Base-by-base conservation (phyloP, 2,797 vertebrate genomes). In the Falco naumanni region DNA sequence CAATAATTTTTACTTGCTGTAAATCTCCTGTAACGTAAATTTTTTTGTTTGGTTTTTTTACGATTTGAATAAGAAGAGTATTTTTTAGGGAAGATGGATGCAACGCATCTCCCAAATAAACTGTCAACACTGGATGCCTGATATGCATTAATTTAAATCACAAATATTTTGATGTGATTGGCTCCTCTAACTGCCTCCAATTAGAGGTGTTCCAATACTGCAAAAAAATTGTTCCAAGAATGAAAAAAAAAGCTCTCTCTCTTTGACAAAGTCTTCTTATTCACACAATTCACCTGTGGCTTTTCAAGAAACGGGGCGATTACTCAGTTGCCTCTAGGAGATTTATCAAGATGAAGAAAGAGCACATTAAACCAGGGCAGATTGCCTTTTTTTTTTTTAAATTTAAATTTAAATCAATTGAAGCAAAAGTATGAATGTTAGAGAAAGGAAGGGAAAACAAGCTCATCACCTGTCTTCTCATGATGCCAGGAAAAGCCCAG, bases 91-190 rank as follows among this genome's bases (percentile, higher is more conserved):
- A 91, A 90, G 43, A 71, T 11, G 16, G 47, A 93, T 56, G 53
- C 22, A 85, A 60, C 22, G 43, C 64, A 64, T 16, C 48, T 89
- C 57, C 79, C 70, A 59, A 76, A 79, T 28, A 74, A 81, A 47
- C 13, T 84, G 60, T 43, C 80, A 94, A 29, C 56, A 78, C 71
- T 1, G 4, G 60, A 76, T 48, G n/a, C 26, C 68, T 50, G 64
- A 83, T 24, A 93, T 45, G n/a, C 39, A 56, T 54, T 63, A 43
- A 93, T 72, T 91, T 85, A 77, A 81, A 90, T 77, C 63, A 68
- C 64, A 93, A 76, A 80, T 82, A 79, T 24, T 53, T 79, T 56
- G 63, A 57, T 69, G 71, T 45, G 37, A 87, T 65, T 75, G 76
- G 31, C 34, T 84, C 47, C 69, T 76, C n/a, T 64, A 60, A 59